phyloP scores from a whole-genome alignment of 2,113 vertebrate species.

The Hystrix cristata region DNA sequence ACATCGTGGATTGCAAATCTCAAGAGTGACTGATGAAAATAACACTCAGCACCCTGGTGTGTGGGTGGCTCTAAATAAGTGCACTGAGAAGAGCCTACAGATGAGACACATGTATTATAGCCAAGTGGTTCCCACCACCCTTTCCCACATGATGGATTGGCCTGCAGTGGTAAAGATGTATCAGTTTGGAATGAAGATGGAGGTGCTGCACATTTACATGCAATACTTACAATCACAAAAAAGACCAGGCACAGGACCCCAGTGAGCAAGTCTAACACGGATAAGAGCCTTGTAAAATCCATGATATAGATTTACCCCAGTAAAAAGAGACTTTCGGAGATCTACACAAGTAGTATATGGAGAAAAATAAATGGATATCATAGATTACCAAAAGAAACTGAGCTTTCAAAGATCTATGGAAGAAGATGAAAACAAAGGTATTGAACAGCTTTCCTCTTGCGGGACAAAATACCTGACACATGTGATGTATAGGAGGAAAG shows the following conservation, averaged over 20 bases:
- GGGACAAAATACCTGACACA: background rate
- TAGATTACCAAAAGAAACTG: background rate
- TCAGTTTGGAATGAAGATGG: background rate
- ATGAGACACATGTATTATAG: conserved; percentile 1
- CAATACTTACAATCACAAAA: background rate
- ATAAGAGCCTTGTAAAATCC: background rate
- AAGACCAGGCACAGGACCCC: background rate
- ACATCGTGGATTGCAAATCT: conserved; percentile 43
- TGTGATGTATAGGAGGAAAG: too few species aligned
- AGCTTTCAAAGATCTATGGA: background rate
- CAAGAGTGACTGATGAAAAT: conserved; percentile 28
- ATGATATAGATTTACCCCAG: too few species aligned
- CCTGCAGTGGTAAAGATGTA: background rate
- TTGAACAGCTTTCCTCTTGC: background rate
- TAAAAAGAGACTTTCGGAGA: background rate
- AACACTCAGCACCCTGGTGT: background rate
- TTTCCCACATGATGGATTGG: background rate
- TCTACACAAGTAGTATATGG: background rate
- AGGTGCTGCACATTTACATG: background rate
- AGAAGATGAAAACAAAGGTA: background rate
- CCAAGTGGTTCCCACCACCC: background rate
- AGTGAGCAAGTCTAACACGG: accelerated
- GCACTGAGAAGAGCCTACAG: background rate
- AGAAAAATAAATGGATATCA: background rate
- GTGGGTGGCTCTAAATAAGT: conserved; percentile 36